Evolutionary conservation across 37 sponge, comb jelly and placozoan genomes (phyloP), one percentile per base, ranked within the genome.

Genomic region (Hexactinellida sp.): DNA sequence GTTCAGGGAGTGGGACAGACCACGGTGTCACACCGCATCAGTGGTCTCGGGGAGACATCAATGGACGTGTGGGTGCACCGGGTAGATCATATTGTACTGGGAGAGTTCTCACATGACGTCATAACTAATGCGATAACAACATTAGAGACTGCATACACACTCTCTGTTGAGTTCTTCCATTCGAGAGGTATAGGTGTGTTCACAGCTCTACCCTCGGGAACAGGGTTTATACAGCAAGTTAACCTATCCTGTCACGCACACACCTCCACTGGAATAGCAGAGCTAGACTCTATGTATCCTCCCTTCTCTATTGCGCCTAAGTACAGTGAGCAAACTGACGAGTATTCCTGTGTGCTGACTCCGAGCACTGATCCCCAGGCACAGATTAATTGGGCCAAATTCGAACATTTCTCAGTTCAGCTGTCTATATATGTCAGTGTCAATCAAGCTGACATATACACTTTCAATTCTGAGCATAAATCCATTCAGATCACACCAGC

Each of bases 41-140:
- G 87, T 0, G 91, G 85, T 24, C 37, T 90, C 16, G 86, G 90
- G 37, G 92, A 94, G 82, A 94, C 94, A 28, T 86, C 89, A 55
- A 92, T 91, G 21, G 94, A 94, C 82, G 91, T 90, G 21, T 10
- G 21, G 76, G 76, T 63, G 76, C 76, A 63, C 13, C 25, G 13
- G 13, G 76, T 63, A 21, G 76, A 63, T 63, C 76, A 63, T n/a
- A 63, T 63, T 32, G 76, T 63, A 63, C 3, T 63, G 13, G 76
- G 76, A 32, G 28, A 63, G 34, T 32, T 63, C 76, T 32, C 32
- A 32, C 21, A 63, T 63, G 76, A 63, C 76, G 76, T 63, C 21
- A 63, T 63, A 7, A 63, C 76, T 32, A 63, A 63, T 63, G 76
- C 76, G 3, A 10, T 63, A 5, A 63, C 76, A 32, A 25, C 76